These are phyloP conservation scores for Ornithorhynchus anatinus DNA, from an alignment of 2,113 vertebrate genomes.

Conservation along the genomic window DNA sequence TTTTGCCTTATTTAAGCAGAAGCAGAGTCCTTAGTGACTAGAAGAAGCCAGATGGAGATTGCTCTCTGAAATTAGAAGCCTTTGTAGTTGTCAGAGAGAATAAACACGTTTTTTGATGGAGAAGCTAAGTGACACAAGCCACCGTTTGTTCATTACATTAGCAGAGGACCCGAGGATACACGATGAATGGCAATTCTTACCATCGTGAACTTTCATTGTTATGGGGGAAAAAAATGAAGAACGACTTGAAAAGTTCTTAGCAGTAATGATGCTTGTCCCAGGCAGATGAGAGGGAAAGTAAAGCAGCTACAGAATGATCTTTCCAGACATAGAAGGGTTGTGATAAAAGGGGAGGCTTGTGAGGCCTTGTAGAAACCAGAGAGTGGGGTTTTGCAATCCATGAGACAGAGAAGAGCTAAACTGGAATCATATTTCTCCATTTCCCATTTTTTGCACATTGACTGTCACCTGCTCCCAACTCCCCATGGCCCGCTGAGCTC, in stretches of 20 bases:
- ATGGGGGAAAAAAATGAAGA: conserved; percentile 1
- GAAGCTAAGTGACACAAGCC: conserved; percentile 9
- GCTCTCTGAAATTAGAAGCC: conserved; percentile 42
- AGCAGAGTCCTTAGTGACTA: conserved; percentile 22
- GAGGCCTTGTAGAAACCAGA: conserved; percentile 17
- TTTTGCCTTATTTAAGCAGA: conserved; percentile 22
- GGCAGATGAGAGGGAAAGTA: conserved; percentile 13
- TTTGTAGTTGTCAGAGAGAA: conserved; percentile 39
- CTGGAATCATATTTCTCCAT: not conserved
- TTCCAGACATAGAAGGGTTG: conserved; percentile 15
- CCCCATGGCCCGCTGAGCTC: too few relatives aligned
- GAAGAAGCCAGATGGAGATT: conserved; percentile 35
- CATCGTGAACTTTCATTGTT: conserved; percentile 17
- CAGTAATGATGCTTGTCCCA: conserved; percentile 19
- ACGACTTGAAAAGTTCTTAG: conserved; percentile 18
- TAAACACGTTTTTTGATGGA: conserved; percentile 35
- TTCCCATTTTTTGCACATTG: too few relatives aligned
- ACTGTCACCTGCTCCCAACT: too few relatives aligned
- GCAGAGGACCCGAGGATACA: conserved; percentile 10
- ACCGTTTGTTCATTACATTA: conserved; percentile 48
- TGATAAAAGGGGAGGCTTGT: conserved; percentile 3
- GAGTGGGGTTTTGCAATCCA: conserved; percentile 7
- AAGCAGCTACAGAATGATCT: conserved; percentile 21
- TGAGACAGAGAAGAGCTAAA: conserved; percentile 20
- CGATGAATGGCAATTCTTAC: conserved; percentile 12